These are phyloP conservation scores for Choreutis nemorana DNA, from an alignment of 2,888 invertebrate genomes.

Conservation along the genomic window DNA sequence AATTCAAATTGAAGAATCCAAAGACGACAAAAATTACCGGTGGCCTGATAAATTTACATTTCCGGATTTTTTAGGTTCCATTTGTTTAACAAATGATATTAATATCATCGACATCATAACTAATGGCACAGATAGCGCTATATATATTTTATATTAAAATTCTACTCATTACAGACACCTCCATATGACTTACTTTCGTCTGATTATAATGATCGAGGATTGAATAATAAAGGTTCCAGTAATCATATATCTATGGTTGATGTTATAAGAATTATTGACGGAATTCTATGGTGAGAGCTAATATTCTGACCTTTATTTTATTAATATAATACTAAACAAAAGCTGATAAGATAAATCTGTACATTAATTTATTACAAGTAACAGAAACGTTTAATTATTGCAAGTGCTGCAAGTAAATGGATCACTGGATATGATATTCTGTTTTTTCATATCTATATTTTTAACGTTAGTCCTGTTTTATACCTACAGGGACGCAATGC, in stretches of 20 bases:
- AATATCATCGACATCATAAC: no score
- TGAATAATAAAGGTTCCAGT: conserved; percentile 17
- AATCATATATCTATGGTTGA: conserved; percentile 41
- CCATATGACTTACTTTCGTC: conserved; percentile 43
- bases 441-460: neutral
- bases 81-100: no score
- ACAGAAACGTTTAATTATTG: no score
- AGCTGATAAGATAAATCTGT: no score
- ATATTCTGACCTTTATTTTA: neutral
- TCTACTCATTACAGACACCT: conserved; percentile 45
- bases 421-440: neutral
- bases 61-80: no score
- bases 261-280: conserved; percentile 43
- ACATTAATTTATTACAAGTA: no score
- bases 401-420: neutral
- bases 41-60: no score
- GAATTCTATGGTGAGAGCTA: conserved; percentile 40
- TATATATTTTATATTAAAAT: no score
- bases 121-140: no score
- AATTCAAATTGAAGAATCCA: no score
- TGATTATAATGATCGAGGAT: conserved; percentile 21
- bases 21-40: no score
- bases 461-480: neutral
- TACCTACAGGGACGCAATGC: conserved; percentile 41
- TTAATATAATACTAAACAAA: no score